phyloP scores from a whole-genome alignment of 2,888 invertebrate species.

The Ashinkailepas kermadecensis region DNA sequence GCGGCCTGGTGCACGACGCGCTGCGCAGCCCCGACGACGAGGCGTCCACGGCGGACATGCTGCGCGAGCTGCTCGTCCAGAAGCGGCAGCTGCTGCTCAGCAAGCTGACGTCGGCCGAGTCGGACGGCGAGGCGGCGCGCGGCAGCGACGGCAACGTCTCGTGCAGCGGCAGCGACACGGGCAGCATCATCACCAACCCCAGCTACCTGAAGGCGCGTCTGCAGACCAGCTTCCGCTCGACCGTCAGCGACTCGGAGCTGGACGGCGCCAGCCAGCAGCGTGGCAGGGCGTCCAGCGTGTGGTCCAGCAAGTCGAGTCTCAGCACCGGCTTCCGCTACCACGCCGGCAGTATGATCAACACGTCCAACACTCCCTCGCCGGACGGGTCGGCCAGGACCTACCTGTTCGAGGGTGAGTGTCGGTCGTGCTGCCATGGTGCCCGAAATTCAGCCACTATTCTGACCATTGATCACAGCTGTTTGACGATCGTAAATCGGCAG shows the following conservation, averaged over 20 bases:
- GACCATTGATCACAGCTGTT: too few species aligned
- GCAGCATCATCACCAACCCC: slow-evolving; percentile 72
- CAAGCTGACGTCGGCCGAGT: slow-evolving; percentile 72
- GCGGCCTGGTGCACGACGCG: slow-evolving; percentile 22
- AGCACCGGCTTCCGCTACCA: slow-evolving; percentile 81
- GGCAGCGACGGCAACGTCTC: slow-evolving; percentile 31
- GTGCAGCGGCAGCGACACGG: slow-evolving; percentile 51
- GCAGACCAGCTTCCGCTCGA: slow-evolving; percentile 49
- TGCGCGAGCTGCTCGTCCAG: slow-evolving; percentile 86
- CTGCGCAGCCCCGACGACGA: slow-evolving; percentile 43
- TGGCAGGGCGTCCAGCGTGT: slow-evolving; percentile 68
- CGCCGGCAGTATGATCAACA: slow-evolving; percentile 72
- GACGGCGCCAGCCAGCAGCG: slow-evolving; percentile 27
- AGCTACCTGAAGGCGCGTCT: slow-evolving; percentile 63
- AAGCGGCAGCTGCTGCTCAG: slow-evolving; percentile 79
- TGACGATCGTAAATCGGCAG: too few species aligned
- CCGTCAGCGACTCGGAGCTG: slow-evolving; percentile 34
- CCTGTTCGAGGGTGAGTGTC: slow-evolving; percentile 68
- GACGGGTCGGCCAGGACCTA: slow-evolving; percentile 76
- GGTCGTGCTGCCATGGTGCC: not conserved
- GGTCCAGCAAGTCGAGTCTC: slow-evolving; percentile 83
- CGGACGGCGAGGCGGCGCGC: slow-evolving; percentile 27
- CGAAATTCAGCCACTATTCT: too few species aligned
- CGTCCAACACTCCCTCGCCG: slow-evolving; percentile 77
- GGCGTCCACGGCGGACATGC: slow-evolving; percentile 66